Conservation (phyloP, 2,113 vertebrate genomes). For the Amblyornis subalaris region DNA sequence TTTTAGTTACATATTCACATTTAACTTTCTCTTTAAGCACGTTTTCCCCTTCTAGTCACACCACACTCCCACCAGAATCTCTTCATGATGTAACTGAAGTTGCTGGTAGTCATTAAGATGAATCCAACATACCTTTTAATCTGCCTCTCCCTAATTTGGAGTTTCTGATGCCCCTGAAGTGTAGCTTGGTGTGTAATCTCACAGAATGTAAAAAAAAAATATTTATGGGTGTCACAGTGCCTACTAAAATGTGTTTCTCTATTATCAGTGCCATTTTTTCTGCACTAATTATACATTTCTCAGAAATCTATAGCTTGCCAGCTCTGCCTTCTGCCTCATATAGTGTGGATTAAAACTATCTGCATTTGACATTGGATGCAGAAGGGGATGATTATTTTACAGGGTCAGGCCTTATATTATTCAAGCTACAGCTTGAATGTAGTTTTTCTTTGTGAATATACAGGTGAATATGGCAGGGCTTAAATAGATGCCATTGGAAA, state of each 20-base stretch:
- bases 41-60: background rate
- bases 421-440: background rate
- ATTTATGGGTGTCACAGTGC: background rate
- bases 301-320: background rate
- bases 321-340: background rate
- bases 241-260: background rate
- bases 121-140: background rate
- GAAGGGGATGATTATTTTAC: background rate
- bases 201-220: background rate
- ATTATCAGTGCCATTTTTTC: background rate
- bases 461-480: rapidly evolving
- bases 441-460: background rate
- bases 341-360: background rate
- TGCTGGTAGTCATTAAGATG: background rate
- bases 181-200: background rate
- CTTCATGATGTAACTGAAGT: background rate
- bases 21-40: background rate
- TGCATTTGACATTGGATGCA: background rate
- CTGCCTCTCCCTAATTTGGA: background rate
- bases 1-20: background rate
- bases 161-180: background rate
- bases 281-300: background rate
- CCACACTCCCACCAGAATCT: background rate
- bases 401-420: background rate
- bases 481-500: background rate